A percentile compares a stretch with the other conserved stretches of the same genome.
Evolutionary conservation across 2,888 invertebrate species (phyloP).

Genomic region (Orthosia incerta): DNA sequence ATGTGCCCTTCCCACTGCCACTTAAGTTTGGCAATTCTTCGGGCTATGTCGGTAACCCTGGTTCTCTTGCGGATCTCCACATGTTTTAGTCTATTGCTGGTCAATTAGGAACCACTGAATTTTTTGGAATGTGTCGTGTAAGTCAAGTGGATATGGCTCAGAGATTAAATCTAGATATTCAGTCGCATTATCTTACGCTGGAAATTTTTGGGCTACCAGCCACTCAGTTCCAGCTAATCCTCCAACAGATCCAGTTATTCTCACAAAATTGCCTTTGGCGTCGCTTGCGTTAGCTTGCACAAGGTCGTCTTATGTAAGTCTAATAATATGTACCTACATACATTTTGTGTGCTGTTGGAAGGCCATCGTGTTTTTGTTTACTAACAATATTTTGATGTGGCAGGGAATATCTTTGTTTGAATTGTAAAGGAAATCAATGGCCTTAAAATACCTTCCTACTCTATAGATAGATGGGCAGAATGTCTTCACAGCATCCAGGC

Average conservation of each 20-base stretch:
- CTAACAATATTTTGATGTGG: constrained; percentile 25
- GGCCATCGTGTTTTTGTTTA: constrained; percentile 41
- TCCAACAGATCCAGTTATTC: constrained; percentile 11
- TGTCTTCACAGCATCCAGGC: too few relatives aligned
- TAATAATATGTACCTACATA: constrained; percentile 62
- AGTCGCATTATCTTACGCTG: neutral
- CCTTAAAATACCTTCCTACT: neutral
- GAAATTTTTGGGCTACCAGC: neutral
- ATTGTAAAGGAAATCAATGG: neutral
- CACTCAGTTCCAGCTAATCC: neutral
- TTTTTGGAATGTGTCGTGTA: too few relatives aligned
- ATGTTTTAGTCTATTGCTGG: too few relatives aligned
- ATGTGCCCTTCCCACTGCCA: too few relatives aligned
- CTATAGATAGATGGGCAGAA: too few relatives aligned
- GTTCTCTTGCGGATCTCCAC: too few relatives aligned
- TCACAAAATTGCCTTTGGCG: constrained; percentile 43
- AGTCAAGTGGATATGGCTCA: too few relatives aligned
- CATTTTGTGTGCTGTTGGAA: constrained; percentile 16
- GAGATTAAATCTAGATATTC: too few relatives aligned
- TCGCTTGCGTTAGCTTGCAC: constrained; percentile 51
- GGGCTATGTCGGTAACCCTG: too few relatives aligned
- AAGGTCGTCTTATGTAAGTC: constrained; percentile 58
- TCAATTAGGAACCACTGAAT: too few relatives aligned
- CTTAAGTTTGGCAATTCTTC: too few relatives aligned
- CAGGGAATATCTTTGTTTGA: constrained; percentile 1